Conservation (phyloP, 2,113 vertebrate genomes). For the Dipodomys ordii region DNA sequence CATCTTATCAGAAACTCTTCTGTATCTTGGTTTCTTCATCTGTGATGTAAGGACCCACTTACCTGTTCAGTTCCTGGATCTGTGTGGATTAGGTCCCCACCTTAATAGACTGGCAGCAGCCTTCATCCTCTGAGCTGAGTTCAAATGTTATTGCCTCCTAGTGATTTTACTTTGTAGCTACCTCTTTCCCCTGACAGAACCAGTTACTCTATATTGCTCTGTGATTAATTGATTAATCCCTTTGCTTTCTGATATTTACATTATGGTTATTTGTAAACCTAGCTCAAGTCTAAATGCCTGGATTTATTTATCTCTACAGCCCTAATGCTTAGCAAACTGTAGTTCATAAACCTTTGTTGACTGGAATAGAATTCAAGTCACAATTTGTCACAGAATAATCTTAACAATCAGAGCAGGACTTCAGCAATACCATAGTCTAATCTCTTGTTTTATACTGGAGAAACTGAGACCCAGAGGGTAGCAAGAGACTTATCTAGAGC, state of each 20-base stretch:
- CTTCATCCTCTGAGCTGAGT: neutral
- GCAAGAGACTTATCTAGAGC: neutral
- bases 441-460: neutral
- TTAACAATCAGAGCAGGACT: neutral
- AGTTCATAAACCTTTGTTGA: constrained; percentile 49
- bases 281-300: neutral
- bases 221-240: constrained; percentile 11
- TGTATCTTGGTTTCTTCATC: neutral
- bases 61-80: neutral
- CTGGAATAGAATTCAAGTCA: constrained; percentile 13
- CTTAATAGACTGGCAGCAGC: neutral
- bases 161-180: neutral
- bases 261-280: neutral
- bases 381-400: neutral
- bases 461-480: neutral
- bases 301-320: constrained; percentile 22
- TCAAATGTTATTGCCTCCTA: constrained; percentile 5
- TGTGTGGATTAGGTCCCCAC: neutral
- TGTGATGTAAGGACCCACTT: constrained; percentile 10
- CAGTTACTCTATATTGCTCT: neutral
- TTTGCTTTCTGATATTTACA: constrained; percentile 40
- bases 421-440: neutral
- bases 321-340: neutral
- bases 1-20: neutral
- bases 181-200: neutral